These are phyloP conservation scores for Pseudomyrmex pallidus DNA, from an alignment of 1,140 invertebrate species.

Conservation along the genomic window DNA sequence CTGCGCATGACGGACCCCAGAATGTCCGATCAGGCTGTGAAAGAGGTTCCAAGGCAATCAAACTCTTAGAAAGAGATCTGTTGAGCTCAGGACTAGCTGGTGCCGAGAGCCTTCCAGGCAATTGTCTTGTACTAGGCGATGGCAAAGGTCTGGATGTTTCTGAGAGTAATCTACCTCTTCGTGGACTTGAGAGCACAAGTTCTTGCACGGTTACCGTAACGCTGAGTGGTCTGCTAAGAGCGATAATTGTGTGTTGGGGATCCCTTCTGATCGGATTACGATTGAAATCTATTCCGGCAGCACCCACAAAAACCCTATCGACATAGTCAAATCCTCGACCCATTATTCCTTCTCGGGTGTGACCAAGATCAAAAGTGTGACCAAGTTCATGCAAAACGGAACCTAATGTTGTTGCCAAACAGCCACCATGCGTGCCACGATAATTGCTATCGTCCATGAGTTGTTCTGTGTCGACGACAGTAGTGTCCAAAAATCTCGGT, in stretches of 20 bases:
- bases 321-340: conserved; percentile 96
- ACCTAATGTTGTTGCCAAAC: conserved; percentile 96
- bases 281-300: conserved; percentile 80
- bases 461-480: conserved; percentile 88
- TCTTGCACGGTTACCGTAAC: conserved; percentile 82
- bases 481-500: conserved; percentile 86
- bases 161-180: conserved; percentile 79
- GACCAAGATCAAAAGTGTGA: conserved; percentile 97
- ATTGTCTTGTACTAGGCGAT: conserved; percentile 39
- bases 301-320: conserved; percentile 89
- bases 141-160: conserved; percentile 79
- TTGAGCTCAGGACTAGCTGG: conserved; percentile 83
- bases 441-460: conserved; percentile 96
- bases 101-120: conserved; percentile 79
- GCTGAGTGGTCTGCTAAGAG: conserved; percentile 81
- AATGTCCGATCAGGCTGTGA: conserved; percentile 80
- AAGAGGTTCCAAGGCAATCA: conserved; percentile 57
- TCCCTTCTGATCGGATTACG: conserved; percentile 80
- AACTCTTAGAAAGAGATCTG: conserved; percentile 79
- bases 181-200: conserved; percentile 67
- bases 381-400: conserved; percentile 97
- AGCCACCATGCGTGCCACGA: conserved; percentile 93
- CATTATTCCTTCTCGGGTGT: conserved; percentile 96
- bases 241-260: conserved; percentile 83
- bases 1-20: conserved; percentile 82